Evolutionary conservation across 2,797 vertebrate species (phyloP), one percentile per base, ranked within the genome.

Genomic region (Sylvia borin): DNA sequence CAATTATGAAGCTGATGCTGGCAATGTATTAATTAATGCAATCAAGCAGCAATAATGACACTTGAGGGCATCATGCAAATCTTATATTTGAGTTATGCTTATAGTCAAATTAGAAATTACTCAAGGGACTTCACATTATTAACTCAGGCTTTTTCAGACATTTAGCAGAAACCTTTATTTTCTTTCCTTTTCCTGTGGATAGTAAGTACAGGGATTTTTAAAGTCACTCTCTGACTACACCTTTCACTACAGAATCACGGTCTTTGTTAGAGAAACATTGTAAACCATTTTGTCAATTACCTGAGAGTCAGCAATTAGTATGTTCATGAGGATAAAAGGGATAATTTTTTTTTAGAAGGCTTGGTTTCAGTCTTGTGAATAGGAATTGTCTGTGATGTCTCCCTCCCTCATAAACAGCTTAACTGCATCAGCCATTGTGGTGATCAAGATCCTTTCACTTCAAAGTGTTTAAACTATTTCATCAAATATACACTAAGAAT

Each of bases 381-480:
- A 11, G 77, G 68, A 96, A 91, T 85, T 75, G 17, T 72, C 90
- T 93, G 60, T 92, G 82, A 94, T 77, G 77, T 60, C 83, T 85
- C 60, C 51, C 76, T 79, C 51, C 38, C 70, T n/a, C 62, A 65
- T 72, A 94, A 97, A 83, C 74, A 90, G 38, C 65, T 86, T 88
- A 92, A 86, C 76, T 92, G 68, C n/a, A 65, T 83, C 68, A 82
- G 54, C 83, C 34, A 2, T 83, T 95, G 90, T 91, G 60, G 57
- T 92, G 95, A 98, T 97, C 92, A 97, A 96, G 91, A 42, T 64
- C 78, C 27, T 96, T 97, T 96, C 88, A 95, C 93, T 96, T 85
- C 64, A 51, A 95, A 95, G 85, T 85, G 71, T 95, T 96, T 87
- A 95, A 96, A 85, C 55, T n/a, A 60, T 85, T 78, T 97, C 81